Percentiles rank a stretch among this genome's conserved stretches.
Conservation (phyloP, 2,113 vertebrate genomes). For the Neogobius melanostomus region DNA sequence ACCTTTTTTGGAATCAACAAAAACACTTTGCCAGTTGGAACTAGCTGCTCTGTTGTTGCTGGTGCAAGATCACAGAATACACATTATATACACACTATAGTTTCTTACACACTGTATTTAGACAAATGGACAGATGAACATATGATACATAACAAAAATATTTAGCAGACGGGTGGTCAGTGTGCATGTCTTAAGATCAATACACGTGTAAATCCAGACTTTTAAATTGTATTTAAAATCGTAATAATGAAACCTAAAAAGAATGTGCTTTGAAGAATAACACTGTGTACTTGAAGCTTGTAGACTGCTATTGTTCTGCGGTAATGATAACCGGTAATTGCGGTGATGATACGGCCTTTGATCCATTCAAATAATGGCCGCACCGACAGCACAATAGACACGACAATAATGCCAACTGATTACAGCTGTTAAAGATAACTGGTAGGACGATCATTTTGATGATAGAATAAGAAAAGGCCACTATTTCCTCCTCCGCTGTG, state of each 20-base stretch:
- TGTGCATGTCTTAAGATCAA: neutral
- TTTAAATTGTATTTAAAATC: neutral
- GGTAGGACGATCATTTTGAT: conserved; percentile 38
- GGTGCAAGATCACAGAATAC: neutral
- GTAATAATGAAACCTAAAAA: neutral
- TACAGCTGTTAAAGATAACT: conserved; percentile 34
- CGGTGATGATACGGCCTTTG: conserved; percentile 30
- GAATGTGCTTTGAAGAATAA: conserved; percentile 11
- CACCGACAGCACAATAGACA: conserved; percentile 33
- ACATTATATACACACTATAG: neutral
- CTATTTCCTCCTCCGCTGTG: conserved; percentile 25
- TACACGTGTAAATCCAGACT: neutral
- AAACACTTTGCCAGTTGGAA: neutral
- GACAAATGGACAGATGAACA: neutral
- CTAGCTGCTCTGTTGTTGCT: neutral
- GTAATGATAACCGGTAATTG: conserved; percentile 42
- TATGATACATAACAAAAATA: too few species aligned
- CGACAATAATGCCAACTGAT: conserved; percentile 46
- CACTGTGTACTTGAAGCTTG: conserved; percentile 5
- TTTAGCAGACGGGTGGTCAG: too few species aligned
- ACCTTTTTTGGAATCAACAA: neutral
- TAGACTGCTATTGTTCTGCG: conserved; percentile 20
- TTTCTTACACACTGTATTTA: neutral
- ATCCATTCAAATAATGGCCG: conserved; percentile 38
- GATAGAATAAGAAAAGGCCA: conserved; percentile 46